phyloP scores from a whole-genome alignment of 2,888 invertebrate species.

The Stenurella melanura region DNA sequence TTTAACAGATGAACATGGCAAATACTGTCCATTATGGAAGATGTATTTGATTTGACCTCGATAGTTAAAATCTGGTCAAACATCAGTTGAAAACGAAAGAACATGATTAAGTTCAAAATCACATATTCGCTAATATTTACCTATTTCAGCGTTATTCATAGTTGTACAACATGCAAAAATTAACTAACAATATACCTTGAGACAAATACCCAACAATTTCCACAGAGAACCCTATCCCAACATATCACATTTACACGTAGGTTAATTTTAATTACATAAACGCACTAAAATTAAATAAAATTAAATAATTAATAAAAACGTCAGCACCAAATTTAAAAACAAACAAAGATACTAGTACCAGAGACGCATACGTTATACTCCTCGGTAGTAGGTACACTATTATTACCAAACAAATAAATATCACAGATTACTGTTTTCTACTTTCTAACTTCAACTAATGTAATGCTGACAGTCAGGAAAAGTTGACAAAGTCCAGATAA shows the following conservation, averaged over 20 bases:
- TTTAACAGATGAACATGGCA: no score
- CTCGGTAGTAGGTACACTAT: not conserved
- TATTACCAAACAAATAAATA: slow-evolving; percentile 35
- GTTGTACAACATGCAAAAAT: not conserved
- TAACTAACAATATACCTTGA: not conserved
- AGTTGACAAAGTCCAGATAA: slow-evolving; percentile 39
- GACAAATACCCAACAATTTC: not conserved
- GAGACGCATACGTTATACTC: not conserved
- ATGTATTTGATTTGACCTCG: no score
- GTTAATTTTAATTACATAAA: slow-evolving; percentile 30
- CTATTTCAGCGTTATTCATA: no score
- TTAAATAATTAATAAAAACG: slow-evolving; percentile 32
- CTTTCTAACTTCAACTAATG: slow-evolving; percentile 41
- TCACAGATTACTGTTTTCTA: slow-evolving; percentile 25
- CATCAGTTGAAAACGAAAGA: no score
- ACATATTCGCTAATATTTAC: no score
- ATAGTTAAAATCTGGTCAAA: no score
- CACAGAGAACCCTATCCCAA: slow-evolving; percentile 30
- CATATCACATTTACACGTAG: slow-evolving; percentile 27
- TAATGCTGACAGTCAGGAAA: slow-evolving; percentile 29
- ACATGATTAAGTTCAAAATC: no score
- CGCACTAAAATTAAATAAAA: slow-evolving; percentile 28
- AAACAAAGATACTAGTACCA: slow-evolving; percentile 11
- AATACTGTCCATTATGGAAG: no score
- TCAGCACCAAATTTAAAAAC: slow-evolving; percentile 20